These are phyloP conservation scores for Pristionchus exspectatus DNA, from an alignment of 2,888 invertebrate genomes.

Conservation along the genomic window DNA sequence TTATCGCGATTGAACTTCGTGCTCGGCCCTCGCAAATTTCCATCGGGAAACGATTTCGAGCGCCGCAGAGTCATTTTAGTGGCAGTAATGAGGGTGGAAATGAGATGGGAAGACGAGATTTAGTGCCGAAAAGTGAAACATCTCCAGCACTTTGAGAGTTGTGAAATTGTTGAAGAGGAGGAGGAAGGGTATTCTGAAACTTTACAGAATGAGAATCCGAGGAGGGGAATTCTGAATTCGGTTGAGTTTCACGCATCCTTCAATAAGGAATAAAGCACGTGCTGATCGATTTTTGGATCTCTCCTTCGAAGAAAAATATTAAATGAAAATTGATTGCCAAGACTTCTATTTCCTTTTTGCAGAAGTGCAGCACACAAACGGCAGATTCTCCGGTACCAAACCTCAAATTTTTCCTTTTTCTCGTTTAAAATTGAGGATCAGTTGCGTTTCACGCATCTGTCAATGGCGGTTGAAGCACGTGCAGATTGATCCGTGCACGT, in stretches of 20 bases:
- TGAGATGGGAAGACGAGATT: neutral
- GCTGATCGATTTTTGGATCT: neutral
- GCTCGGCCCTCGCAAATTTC: neutral
- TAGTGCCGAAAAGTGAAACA: constrained; percentile 12
- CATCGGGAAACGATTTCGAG: neutral
- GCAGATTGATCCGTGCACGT: too few species aligned
- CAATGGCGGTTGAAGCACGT: too few species aligned
- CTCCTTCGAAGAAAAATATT: too few species aligned
- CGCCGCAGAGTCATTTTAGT: neutral
- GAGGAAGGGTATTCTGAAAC: neutral
- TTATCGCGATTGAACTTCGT: constrained; percentile 44
- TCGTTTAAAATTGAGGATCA: too few species aligned
- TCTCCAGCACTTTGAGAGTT: neutral
- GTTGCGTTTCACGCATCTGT: too few species aligned
- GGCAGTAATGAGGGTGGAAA: neutral
- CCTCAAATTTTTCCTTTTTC: too few species aligned
- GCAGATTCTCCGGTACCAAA: too few species aligned
- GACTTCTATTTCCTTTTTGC: too few species aligned
- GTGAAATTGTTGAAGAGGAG: neutral
- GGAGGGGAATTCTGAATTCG: neutral
- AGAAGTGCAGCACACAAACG: too few species aligned
- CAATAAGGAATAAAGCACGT: neutral
- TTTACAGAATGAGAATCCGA: neutral
- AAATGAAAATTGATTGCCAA: too few species aligned
- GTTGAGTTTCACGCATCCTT: too few species aligned